Evolutionary conservation across 2,113 vertebrate genomes (phyloP), one percentile per base, ranked within the genome.

Genomic region (Aphyosemion australe): DNA sequence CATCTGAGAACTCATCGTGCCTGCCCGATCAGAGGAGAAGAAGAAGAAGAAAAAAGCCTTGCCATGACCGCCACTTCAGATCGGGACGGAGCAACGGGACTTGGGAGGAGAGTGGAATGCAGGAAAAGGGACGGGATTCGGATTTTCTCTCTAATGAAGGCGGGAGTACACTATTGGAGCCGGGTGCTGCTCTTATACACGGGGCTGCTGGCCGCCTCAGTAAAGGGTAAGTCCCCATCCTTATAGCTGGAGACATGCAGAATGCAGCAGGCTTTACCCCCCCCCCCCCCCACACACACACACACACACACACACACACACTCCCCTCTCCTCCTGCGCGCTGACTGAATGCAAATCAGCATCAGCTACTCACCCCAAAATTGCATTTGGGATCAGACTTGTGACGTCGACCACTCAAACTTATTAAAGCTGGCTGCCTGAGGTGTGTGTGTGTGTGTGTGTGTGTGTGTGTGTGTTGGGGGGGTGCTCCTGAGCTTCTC

Each of bases 121-220:
- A 88, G 76, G 86, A 92, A 60, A 87, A 88, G 91, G 91, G 92
- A 93, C 47, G 84, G 93, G 84, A 9, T 94, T 84, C 79, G 93
- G 73, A 74, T 94, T 87, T 94, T 93, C 88, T 90, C 93, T 82
- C 87, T 93, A 45, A 91, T 94, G 95, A 93, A 89, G 86, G 86
- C 90, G 86, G 94, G 93, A 82, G 85, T 88, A 80, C 89, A 78
- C 88, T 91, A 90, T 70, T 95, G 96, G 95, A 96, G 94, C 94
- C 93, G 94, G 90, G 78, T 94, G 87, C 92, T 96, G 86, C 86
- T 97, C 88, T 88, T 97, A 67, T 95, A 94, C 49, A 87, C 95
- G 93, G 95, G 94, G 90, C 92, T 98, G 57, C 90, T 97, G 91
- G 89, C 92, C 31, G 89, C 91, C 79, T 94, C 95, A 12, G 94